Conservation (phyloP, 2,113 vertebrate species). For the Varanus komodoensis region DNA sequence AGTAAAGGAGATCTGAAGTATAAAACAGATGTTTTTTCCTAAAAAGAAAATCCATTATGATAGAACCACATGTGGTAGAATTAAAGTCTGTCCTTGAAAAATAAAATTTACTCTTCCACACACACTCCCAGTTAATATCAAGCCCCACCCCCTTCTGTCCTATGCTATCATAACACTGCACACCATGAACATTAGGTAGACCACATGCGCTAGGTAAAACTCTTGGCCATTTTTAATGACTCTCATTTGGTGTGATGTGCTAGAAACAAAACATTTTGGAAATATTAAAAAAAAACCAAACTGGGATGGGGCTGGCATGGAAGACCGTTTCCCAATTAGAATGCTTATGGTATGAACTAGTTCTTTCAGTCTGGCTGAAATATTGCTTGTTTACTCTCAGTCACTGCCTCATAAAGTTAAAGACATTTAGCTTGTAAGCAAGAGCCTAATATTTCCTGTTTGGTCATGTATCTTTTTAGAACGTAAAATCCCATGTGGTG, state of each 20-base stretch:
- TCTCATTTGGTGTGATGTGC: background rate
- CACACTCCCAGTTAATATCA: background rate
- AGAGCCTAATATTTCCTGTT: conserved; percentile 61
- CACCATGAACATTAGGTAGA: too few relatives aligned
- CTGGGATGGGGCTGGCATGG: background rate
- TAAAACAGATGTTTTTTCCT: background rate
- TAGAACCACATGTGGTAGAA: too few relatives aligned
- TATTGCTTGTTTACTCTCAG: conserved; percentile 37
- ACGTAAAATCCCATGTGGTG: background rate
- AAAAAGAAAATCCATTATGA: background rate
- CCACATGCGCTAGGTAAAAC: background rate
- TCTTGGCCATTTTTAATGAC: fast-evolving
- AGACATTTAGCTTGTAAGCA: conserved; percentile 37
- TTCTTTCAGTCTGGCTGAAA: conserved; percentile 19
- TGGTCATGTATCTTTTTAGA: conserved; percentile 43
- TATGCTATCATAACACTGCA: too few relatives aligned
- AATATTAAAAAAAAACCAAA: background rate
- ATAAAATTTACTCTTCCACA: too few relatives aligned
- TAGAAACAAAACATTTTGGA: background rate
- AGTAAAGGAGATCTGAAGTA: background rate
- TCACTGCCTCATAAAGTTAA: conserved; percentile 29
- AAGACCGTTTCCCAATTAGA: background rate
- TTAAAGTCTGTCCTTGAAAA: background rate
- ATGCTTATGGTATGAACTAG: background rate
- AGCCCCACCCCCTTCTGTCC: background rate